phyloP scores from a whole-genome alignment of 2,888 invertebrate species.

The Agrochola lychnidis region DNA sequence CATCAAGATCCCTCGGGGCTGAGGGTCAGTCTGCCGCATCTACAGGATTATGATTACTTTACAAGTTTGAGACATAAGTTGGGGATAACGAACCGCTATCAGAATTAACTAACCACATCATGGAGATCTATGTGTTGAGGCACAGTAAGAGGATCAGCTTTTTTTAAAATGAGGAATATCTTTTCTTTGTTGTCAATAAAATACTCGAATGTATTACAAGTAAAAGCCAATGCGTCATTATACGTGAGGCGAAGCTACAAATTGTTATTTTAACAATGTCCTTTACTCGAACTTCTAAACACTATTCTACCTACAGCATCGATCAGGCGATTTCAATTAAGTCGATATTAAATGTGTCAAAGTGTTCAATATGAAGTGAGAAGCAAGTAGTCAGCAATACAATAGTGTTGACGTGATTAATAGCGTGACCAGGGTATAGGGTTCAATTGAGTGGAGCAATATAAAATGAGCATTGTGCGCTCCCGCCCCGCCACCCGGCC shows the following conservation, averaged over 20 bases:
- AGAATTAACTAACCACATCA: constrained; percentile 49
- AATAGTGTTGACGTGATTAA: constrained; percentile 79
- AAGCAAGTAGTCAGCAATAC: constrained; percentile 69
- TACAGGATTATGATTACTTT: constrained; percentile 63
- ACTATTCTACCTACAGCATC: constrained; percentile 11
- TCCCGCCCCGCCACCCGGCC: constrained; percentile 32
- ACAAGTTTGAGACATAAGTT: constrained; percentile 63
- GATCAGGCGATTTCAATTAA: constrained; percentile 48
- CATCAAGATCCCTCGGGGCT: constrained; percentile 55
- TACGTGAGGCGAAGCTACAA: not conserved
- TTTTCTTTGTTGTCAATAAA: constrained; percentile 16
- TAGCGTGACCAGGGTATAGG: constrained; percentile 71
- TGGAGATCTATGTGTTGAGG: constrained; percentile 28
- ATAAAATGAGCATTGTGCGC: constrained; percentile 70
- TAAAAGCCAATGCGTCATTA: not conserved
- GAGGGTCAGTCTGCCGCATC: constrained; percentile 58
- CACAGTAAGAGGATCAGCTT: constrained; percentile 31
- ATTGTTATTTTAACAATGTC: constrained; percentile 18
- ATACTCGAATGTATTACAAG: not conserved
- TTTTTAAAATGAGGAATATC: constrained; percentile 17
- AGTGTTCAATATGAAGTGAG: constrained; percentile 69
- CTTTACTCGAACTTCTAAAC: constrained; percentile 15
- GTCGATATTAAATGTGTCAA: constrained; percentile 57
- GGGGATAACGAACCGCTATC: constrained; percentile 47
- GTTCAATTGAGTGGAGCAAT: constrained; percentile 75